Evolutionary conservation across 2,888 invertebrate genomes (phyloP).

Genomic region (Eledone cirrhosa): DNA sequence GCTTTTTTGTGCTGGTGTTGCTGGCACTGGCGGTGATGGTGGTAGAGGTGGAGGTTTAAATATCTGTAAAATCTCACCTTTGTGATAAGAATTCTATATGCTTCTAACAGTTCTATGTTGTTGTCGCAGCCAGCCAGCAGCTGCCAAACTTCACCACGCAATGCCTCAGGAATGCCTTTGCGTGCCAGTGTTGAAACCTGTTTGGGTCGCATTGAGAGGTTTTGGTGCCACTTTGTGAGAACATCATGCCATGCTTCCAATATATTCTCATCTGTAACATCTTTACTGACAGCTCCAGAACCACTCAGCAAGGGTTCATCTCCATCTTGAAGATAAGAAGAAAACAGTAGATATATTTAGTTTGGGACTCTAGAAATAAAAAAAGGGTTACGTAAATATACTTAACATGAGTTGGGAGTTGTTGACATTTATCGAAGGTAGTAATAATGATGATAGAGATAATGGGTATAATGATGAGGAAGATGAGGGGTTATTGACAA

Average conservation of each 20-base stretch:
- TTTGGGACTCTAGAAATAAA: no score
- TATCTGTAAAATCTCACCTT: constrained; percentile 73
- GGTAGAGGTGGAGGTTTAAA: no score
- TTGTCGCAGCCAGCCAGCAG: constrained; percentile 88
- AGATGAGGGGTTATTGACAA: no score
- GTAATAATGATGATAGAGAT: no score
- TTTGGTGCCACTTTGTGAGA: constrained; percentile 65
- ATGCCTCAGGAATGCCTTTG: constrained; percentile 90
- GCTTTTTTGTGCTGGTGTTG: no score
- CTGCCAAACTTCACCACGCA: constrained; percentile 98
- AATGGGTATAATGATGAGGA: no score
- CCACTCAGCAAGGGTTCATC: constrained; percentile 95
- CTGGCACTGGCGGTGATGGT: no score
- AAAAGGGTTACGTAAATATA: no score
- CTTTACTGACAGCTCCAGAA: constrained; percentile 95
- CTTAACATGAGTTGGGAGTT: no score
- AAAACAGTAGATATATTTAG: background rate
- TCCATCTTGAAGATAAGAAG: constrained; percentile 60
- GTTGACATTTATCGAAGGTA: no score
- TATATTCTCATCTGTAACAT: constrained; percentile 87
- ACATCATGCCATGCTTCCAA: constrained; percentile 93
- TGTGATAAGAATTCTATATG: constrained; percentile 89
- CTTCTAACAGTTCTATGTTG: constrained; percentile 78
- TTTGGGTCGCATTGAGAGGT: constrained; percentile 75
- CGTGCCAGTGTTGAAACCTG: constrained; percentile 60